Percentiles rank a stretch among this genome's conserved stretches.
These are phyloP conservation scores for Cabera pusaria DNA, from an alignment of 2,888 invertebrate genomes.

Conservation along the genomic window DNA sequence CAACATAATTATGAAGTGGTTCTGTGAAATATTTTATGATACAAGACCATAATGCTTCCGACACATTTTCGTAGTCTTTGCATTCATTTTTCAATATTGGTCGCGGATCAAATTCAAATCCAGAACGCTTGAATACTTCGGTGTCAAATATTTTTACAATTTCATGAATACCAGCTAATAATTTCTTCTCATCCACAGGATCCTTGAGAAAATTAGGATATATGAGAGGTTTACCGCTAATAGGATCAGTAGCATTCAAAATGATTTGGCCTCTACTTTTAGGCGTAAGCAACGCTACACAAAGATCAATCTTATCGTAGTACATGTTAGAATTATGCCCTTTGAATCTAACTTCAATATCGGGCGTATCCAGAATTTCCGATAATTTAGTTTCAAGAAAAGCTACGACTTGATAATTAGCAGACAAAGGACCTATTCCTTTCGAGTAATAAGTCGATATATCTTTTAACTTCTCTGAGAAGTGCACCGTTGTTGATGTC, in stretches of 20 bases:
- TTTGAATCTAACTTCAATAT: constrained; percentile 70
- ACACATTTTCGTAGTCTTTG: constrained; percentile 62
- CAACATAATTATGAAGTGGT: constrained; percentile 71
- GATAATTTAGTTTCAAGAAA: constrained; percentile 66
- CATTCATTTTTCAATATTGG: constrained; percentile 69
- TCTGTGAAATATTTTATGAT: constrained; percentile 75
- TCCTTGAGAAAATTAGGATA: constrained; percentile 74
- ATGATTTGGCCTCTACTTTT: constrained; percentile 71
- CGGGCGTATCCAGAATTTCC: constrained; percentile 66
- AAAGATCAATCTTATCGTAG: constrained; percentile 71
- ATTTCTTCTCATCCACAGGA: constrained; percentile 59
- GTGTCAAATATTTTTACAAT: constrained; percentile 72
- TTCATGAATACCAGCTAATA: constrained; percentile 70
- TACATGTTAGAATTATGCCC: constrained; percentile 78
- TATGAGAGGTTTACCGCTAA: constrained; percentile 66
- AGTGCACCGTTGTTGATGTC: constrained; percentile 60
- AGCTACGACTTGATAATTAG: constrained; percentile 73
- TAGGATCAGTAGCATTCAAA: constrained; percentile 63
- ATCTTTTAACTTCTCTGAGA: constrained; percentile 68
- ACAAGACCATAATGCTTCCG: constrained; percentile 72
- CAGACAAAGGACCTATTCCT: constrained; percentile 68
- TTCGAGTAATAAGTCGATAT: constrained; percentile 68
- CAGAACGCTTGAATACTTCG: constrained; percentile 66
- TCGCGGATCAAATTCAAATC: constrained; percentile 67
- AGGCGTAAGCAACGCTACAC: constrained; percentile 68